A percentile compares a stretch with the other conserved stretches of the same genome.
Conservation (phyloP, 2,113 vertebrate species). For the Eublepharis macularius region DNA sequence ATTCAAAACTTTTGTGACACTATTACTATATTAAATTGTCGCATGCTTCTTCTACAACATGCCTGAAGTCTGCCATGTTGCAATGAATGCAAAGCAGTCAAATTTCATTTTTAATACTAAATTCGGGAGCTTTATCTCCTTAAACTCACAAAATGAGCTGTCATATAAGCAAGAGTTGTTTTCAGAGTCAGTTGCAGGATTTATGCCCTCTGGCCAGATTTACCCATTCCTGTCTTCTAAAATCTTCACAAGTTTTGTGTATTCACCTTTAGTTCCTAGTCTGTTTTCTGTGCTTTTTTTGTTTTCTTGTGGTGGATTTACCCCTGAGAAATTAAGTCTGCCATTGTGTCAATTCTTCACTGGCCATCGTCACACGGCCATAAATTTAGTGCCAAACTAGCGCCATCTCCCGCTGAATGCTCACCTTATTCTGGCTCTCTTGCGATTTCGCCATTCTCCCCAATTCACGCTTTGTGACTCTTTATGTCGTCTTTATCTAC, state of each 20-base stretch:
- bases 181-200: neutral
- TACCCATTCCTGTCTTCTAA: conserved; percentile 5
- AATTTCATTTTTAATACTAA: neutral
- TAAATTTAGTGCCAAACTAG: no score
- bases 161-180: neutral
- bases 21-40: neutral
- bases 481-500: no score
- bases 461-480: no score
- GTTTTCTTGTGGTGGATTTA: neutral
- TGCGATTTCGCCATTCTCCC: no score
- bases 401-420: no score
- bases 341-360: conserved; percentile 2
- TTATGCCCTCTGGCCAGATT: neutral
- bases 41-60: neutral
- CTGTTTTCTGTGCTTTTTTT: accelerated
- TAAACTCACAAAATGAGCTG: neutral
- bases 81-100: conserved; percentile 3
- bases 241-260: neutral
- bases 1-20: neutral
- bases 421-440: no score
- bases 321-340: neutral
- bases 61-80: neutral
- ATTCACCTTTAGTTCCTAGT: neutral
- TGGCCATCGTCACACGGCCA: no score
- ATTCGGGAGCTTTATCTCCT: accelerated